Percentiles rank a stretch among this genome's conserved stretches.
These are phyloP conservation scores for Poecilia picta DNA, from an alignment of 2,797 vertebrate genomes.

Conservation along the genomic window DNA sequence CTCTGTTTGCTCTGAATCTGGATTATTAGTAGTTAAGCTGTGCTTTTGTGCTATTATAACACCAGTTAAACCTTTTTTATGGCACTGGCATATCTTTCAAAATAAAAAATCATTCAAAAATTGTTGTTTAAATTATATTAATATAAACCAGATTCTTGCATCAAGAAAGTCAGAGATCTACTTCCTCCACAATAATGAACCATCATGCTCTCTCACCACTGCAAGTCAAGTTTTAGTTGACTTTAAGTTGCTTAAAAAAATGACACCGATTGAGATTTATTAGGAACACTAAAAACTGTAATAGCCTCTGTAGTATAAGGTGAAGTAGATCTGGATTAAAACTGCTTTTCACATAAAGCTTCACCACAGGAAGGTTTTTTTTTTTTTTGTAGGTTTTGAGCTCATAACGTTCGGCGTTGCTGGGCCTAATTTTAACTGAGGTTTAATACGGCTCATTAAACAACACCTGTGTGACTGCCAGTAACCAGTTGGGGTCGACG, in stretches of 20 bases:
- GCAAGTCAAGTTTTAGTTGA: background rate
- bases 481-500: background rate
- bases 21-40: conserved; percentile 20
- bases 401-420: background rate
- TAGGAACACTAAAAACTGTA: background rate
- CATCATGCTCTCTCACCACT: background rate
- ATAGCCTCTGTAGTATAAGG: background rate
- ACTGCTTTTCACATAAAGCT: background rate
- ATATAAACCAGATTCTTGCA: background rate
- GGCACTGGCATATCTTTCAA: background rate
- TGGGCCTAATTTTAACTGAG: background rate
- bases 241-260: background rate
- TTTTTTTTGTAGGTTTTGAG: background rate
- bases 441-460: background rate
- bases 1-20: background rate
- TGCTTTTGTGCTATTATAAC: conserved; percentile 5
- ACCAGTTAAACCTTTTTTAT: conserved; percentile 4
- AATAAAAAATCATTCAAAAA: no score
- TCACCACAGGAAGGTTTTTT: background rate
- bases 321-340: background rate
- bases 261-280: background rate
- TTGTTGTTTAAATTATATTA: background rate
- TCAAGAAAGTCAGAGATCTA: background rate
- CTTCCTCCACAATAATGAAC: background rate
- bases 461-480: conserved; percentile 5